Evolutionary conservation across 1,140 invertebrate genomes (phyloP), one percentile per base, ranked within the genome.

Genomic region (Calosoma granatense): DNA sequence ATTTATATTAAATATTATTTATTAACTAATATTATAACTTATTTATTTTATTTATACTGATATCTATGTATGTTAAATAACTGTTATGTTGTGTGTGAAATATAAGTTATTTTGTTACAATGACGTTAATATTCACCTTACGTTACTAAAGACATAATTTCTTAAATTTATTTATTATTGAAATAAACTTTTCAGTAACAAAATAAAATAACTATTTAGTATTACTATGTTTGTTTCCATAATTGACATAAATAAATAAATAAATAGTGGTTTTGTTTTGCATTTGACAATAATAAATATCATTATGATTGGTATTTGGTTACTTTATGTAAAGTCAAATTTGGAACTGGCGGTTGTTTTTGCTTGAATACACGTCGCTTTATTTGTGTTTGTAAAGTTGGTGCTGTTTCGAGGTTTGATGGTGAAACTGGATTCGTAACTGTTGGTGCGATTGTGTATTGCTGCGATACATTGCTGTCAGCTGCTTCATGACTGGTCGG

Each of bases 11-110:
- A 22, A 9, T 11, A 12, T 53, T 53, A 14, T 9, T 23, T 55
- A 6, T 1, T 55, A 39, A 9, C n/a, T 55, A n/a, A 9, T 55
- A n/a, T 55, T 41, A 11, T 1, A 22, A 12, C 9, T 12, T 20
- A 17, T 54, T 4, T 54, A 14, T 15, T 56, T 51, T 51, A 56
- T 51, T 56, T 39, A 23, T 56, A n/a, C 6, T 20, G 1, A 20
- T 54, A 56, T 17, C n/a, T 36, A 36, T 36, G 26, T 43, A 51
- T 17, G 19, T 51, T 56, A 56, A 47, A 21, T 56, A 56, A 21
- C 30, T 19, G n/a, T 36, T 36, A 36, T 9, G 6, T 36, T 36
- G n/a, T 56, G 3, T 21, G 22, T 51, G 11, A 47, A 56, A 53
- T 21, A 47, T 20, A 4, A 14, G 11, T 51, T 56, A 20, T 6